Evolutionary conservation across 2,113 vertebrate genomes (phyloP).

Genomic region (Eulemur macaco): DNA sequence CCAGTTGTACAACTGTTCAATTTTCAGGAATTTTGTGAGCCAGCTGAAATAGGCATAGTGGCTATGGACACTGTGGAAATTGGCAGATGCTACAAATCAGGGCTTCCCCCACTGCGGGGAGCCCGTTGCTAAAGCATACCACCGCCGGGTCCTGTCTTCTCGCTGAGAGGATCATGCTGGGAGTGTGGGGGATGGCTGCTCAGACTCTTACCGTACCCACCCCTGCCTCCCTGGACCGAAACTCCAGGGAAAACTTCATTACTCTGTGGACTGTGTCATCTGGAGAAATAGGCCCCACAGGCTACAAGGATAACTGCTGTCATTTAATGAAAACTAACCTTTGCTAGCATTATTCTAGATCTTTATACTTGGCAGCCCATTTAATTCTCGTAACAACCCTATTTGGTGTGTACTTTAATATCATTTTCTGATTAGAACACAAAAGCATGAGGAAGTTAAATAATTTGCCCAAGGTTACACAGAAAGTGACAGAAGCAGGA

Average conservation of each 20-base stretch:
- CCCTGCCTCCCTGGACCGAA: background rate
- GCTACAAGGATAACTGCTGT: background rate
- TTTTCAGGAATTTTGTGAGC: background rate
- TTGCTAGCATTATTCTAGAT: background rate
- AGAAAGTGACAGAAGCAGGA: background rate
- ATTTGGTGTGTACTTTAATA: background rate
- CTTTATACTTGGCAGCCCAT: background rate
- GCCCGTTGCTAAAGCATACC: background rate
- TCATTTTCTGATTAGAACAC: background rate
- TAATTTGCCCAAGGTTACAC: background rate
- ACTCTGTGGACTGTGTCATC: background rate
- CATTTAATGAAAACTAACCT: background rate
- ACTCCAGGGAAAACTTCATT: background rate
- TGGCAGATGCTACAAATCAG: background rate
- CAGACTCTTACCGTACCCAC: background rate
- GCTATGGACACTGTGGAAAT: background rate
- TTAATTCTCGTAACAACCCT: background rate
- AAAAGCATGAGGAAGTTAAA: background rate
- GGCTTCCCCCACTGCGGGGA: background rate
- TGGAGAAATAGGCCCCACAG: background rate
- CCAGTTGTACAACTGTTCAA: background rate
- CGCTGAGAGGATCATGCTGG: background rate
- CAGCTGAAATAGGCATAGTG: background rate
- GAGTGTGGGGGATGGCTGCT: background rate
- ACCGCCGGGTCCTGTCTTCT: background rate